Evolutionary conservation across 2,113 vertebrate genomes (phyloP).

Genomic region (Synodontis membranacea): DNA sequence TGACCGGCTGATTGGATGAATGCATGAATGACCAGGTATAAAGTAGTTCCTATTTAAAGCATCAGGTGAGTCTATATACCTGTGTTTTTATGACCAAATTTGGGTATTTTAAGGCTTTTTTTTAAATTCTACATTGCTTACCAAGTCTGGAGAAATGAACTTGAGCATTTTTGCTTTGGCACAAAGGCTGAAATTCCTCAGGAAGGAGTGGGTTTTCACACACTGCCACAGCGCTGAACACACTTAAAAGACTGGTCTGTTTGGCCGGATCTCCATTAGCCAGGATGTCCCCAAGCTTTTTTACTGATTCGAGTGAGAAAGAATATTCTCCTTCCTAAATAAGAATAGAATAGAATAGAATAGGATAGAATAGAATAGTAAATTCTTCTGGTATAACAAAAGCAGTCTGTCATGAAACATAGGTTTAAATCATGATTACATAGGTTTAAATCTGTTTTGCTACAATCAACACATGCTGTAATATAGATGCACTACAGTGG

Average conservation of each 20-base stretch:
- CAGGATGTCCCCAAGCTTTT: conserved; percentile 42
- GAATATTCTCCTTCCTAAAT: conserved; percentile 45
- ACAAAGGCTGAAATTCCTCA: conserved; percentile 41
- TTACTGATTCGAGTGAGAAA: conserved; percentile 49
- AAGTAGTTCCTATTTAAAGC: neutral
- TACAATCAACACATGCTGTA: neutral
- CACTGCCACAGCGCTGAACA: conserved; percentile 7
- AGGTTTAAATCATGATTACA: neutral
- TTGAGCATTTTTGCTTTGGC: conserved; percentile 34
- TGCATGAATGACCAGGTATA: neutral
- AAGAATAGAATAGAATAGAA: neutral
- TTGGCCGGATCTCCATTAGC: neutral
- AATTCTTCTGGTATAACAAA: neutral
- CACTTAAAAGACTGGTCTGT: neutral
- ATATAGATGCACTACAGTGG: neutral
- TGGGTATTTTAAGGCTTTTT: neutral
- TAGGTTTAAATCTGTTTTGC: neutral
- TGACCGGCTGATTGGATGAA: neutral
- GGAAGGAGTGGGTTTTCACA: conserved; percentile 44
- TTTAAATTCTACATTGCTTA: conserved; percentile 2
- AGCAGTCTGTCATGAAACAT: neutral
- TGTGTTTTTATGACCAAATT: neutral
- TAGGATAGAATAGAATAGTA: neutral
- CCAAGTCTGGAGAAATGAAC: conserved; percentile 46
- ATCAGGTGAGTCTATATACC: neutral